Evolutionary conservation across 2,797 vertebrate genomes (phyloP).

Genomic region (Rachycentron canadum): DNA sequence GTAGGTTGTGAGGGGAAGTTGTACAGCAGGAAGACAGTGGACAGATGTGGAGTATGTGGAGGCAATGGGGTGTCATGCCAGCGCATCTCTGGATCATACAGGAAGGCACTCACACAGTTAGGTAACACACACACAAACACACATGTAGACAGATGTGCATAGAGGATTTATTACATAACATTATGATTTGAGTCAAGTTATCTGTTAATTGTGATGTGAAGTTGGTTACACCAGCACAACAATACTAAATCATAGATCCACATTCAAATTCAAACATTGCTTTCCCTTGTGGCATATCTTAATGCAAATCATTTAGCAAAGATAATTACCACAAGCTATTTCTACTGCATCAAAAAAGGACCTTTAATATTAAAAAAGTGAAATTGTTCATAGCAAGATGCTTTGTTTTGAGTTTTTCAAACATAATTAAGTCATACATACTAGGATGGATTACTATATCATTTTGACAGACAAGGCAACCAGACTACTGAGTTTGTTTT

Average conservation of each 20-base stretch:
- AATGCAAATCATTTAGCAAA: background rate
- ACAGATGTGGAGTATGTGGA: constrained; percentile 91
- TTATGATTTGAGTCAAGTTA: background rate
- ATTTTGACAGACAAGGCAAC: no score
- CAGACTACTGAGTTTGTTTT: no score
- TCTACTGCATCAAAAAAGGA: no score
- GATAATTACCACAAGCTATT: no score
- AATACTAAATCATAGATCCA: background rate
- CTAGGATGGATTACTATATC: no score
- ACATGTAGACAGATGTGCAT: constrained; percentile 37
- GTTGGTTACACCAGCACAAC: background rate
- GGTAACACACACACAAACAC: constrained; percentile 79
- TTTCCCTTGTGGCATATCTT: background rate
- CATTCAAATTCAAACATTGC: background rate
- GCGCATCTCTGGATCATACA: constrained; percentile 91
- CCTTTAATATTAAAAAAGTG: no score
- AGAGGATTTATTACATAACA: background rate
- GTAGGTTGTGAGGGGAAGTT: constrained; percentile 92
- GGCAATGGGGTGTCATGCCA: constrained; percentile 91
- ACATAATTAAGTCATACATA: no score
- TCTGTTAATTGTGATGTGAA: background rate
- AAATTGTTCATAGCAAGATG: no score
- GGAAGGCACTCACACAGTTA: constrained; percentile 92
- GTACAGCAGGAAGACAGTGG: constrained; percentile 88
- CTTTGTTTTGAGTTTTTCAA: no score